A percentile compares a stretch with the other conserved stretches of the same genome.
phyloP scores from a whole-genome alignment of 2,888 invertebrate genomes.

The Flexamia atlantica region DNA sequence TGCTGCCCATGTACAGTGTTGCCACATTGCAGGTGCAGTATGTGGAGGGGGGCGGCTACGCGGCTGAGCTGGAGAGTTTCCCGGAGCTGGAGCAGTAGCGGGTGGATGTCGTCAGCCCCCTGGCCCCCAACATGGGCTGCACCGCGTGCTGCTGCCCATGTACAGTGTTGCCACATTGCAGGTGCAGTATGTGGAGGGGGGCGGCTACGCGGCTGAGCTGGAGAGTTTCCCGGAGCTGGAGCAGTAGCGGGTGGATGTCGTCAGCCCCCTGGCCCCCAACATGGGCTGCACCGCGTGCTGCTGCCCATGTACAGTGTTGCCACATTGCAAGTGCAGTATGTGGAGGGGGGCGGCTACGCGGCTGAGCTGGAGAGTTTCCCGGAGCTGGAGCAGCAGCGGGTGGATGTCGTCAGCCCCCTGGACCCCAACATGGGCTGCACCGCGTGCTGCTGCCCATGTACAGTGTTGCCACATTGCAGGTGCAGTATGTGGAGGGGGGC shows the following conservation, averaged over 20 bases:
- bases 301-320: too few species aligned
- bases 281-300: too few species aligned
- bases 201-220: slow-evolving; percentile 20
- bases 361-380: slow-evolving; percentile 51
- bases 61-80: slow-evolving; percentile 49
- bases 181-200: slow-evolving; percentile 57
- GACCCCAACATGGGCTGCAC: slow-evolving; percentile 63
- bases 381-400: slow-evolving; percentile 24
- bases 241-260: too few species aligned
- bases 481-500: slow-evolving; percentile 62
- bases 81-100: too few species aligned
- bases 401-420: slow-evolving; percentile 58
- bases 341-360: slow-evolving; percentile 45
- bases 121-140: too few species aligned
- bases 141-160: too few species aligned
- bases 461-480: too few species aligned
- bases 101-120: too few species aligned
- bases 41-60: slow-evolving; percentile 48
- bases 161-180: slow-evolving; percentile 1
- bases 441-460: slow-evolving; percentile 61
- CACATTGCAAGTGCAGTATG: slow-evolving; percentile 64
- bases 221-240: slow-evolving; percentile 52
- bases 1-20: slow-evolving; percentile 53
- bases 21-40: slow-evolving; percentile 39
- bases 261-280: too few species aligned